Evolutionary conservation across 2,888 invertebrate genomes (phyloP).

Genomic region (Caprella mutica): DNA sequence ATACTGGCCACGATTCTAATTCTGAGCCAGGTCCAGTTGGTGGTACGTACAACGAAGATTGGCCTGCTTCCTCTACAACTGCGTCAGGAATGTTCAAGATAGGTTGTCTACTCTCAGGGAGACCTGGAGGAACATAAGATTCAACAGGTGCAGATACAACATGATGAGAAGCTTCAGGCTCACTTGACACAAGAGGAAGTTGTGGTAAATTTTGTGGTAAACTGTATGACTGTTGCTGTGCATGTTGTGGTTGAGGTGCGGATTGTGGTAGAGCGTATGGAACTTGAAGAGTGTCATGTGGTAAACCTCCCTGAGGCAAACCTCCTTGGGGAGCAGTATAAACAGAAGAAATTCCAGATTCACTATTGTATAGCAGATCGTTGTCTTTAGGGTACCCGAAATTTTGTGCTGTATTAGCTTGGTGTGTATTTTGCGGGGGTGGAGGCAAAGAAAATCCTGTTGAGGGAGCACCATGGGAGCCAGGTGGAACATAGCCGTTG

Average conservation of each 20-base stretch:
- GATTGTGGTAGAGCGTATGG: background rate
- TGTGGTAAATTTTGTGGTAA: no score
- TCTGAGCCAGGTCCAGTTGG: background rate
- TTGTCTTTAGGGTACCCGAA: constrained; percentile 10
- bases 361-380: background rate
- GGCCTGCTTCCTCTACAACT: background rate
- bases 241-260: no score
- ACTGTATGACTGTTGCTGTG: no score
- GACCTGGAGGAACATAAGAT: background rate
- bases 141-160: no score
- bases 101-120: background rate
- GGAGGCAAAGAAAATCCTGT: background rate
- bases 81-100: background rate
- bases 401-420: background rate
- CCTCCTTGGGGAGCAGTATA: no score
- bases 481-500: background rate
- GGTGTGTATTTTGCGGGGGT: background rate
- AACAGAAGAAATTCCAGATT: background rate
- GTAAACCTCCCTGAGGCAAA: no score
- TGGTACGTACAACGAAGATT: background rate
- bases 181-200: no score
- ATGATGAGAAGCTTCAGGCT: no score
- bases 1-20: constrained; percentile 70
- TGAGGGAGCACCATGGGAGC: background rate
- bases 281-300: no score